These are phyloP conservation scores for Stenchaetothrips biformis DNA, from an alignment of 2,888 invertebrate genomes.

Conservation along the genomic window DNA sequence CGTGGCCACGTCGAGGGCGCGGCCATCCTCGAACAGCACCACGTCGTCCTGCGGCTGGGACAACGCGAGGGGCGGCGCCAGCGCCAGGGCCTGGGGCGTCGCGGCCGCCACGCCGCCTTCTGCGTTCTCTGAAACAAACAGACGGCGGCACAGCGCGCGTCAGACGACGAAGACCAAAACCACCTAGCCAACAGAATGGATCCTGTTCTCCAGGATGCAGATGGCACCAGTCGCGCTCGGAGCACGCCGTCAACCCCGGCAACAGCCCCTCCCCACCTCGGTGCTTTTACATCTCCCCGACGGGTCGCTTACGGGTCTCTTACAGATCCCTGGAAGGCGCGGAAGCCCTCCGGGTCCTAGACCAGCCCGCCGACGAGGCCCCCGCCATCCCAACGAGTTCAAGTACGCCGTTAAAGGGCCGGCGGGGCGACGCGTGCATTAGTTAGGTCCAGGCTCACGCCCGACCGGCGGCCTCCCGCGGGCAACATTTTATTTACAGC, in stretches of 20 bases:
- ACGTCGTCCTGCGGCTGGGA: neutral
- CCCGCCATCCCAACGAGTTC: neutral
- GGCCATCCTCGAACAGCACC: constrained; percentile 8
- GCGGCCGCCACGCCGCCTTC: neutral
- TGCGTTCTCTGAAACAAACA: neutral
- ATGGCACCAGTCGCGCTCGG: neutral
- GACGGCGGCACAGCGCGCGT: too few species aligned
- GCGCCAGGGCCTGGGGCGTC: neutral
- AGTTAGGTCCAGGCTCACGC: neutral
- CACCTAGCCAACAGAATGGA: too few species aligned
- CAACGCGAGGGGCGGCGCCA: neutral
- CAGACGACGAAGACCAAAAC: too few species aligned
- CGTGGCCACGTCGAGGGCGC: constrained; percentile 7
- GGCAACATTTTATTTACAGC: too few species aligned
- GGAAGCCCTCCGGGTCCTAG: too few species aligned
- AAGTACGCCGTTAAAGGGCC: constrained; percentile 12
- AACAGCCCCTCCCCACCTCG: neutral
- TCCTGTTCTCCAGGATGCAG: too few species aligned
- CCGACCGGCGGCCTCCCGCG: neutral
- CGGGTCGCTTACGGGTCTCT: neutral
- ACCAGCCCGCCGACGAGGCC: too few species aligned
- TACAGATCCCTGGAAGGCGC: neutral
- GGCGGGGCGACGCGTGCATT: neutral
- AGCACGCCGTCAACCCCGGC: neutral
- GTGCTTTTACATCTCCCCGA: neutral